Evolutionary conservation across 2,888 invertebrate genomes (phyloP).

Genomic region (Callosobruchus maculatus): DNA sequence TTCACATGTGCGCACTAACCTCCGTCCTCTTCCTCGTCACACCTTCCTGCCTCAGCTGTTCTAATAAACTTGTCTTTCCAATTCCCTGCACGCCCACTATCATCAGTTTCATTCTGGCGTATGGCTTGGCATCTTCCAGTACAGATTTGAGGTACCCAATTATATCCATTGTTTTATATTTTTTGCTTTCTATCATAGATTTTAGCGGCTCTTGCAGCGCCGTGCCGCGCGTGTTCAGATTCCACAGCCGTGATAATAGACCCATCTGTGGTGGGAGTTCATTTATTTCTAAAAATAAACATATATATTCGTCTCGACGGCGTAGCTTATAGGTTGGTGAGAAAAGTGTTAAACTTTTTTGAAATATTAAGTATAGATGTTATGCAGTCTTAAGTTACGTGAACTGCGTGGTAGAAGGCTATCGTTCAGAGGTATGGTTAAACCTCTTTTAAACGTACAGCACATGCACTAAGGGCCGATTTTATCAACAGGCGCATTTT

Average conservation of each 20-base stretch:
- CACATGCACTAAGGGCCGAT: no score
- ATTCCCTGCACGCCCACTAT: slow-evolving; percentile 87
- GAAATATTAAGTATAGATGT: no score
- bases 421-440: no score
- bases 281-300: slow-evolving; percentile 61
- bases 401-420: no score
- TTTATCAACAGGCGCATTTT: no score
- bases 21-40: slow-evolving; percentile 68
- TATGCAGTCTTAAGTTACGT: no score
- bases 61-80: slow-evolving; percentile 86
- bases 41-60: slow-evolving; percentile 85
- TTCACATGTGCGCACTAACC: slow-evolving; percentile 43
- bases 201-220: slow-evolving; percentile 81
- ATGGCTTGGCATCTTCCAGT: slow-evolving; percentile 85
- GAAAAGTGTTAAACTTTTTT: no score
- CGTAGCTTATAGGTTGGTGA: no score
- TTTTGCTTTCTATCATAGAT: slow-evolving; percentile 87
- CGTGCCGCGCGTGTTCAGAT: slow-evolving; percentile 89
- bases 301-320: background rate
- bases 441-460: no score
- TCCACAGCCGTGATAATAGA: slow-evolving; percentile 90
- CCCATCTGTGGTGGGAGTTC: slow-evolving; percentile 96
- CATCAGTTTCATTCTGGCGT: slow-evolving; percentile 94
- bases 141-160: slow-evolving; percentile 90
- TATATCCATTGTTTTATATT: slow-evolving; percentile 93